Evolutionary conservation across 1,140 invertebrate genomes (phyloP).

Genomic region (Paraescarpia echinospica): DNA sequence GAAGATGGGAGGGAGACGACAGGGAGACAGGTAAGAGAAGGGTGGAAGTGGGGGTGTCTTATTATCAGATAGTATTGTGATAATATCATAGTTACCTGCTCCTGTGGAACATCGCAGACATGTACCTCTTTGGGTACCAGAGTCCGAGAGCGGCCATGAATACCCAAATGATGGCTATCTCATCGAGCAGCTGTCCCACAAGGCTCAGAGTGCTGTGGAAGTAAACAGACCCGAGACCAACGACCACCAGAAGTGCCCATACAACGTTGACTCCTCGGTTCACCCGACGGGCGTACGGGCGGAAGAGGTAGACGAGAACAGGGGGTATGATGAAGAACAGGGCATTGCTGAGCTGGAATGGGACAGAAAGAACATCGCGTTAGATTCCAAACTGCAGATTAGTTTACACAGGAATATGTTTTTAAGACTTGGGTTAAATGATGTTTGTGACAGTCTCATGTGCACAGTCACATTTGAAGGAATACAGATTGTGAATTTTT

Average conservation of each 20-base stretch:
- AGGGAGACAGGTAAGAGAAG: too few species aligned
- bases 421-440: background rate
- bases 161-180: constrained; percentile 79
- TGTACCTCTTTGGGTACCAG: constrained; percentile 72
- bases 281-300: constrained; percentile 72
- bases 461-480: too few species aligned
- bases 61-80: constrained; percentile 56
- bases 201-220: constrained; percentile 81
- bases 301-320: constrained; percentile 73
- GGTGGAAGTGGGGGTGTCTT: background rate
- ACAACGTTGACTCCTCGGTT: constrained; percentile 76
- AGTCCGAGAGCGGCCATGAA: constrained; percentile 75
- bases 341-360: constrained; percentile 73
- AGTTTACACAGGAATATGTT: background rate
- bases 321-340: constrained; percentile 77
- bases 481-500: too few species aligned
- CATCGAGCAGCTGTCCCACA: constrained; percentile 77
- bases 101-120: constrained; percentile 68
- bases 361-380: constrained; percentile 29
- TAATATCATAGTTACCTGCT: constrained; percentile 63
- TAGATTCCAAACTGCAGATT: too few species aligned
- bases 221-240: constrained; percentile 78
- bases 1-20: too few species aligned
- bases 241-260: constrained; percentile 75
- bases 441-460: background rate